A percentile compares a stretch with the other conserved stretches of the same genome.
Evolutionary conservation across 2,797 vertebrate species (phyloP).

Genomic region (Alca torda): DNA sequence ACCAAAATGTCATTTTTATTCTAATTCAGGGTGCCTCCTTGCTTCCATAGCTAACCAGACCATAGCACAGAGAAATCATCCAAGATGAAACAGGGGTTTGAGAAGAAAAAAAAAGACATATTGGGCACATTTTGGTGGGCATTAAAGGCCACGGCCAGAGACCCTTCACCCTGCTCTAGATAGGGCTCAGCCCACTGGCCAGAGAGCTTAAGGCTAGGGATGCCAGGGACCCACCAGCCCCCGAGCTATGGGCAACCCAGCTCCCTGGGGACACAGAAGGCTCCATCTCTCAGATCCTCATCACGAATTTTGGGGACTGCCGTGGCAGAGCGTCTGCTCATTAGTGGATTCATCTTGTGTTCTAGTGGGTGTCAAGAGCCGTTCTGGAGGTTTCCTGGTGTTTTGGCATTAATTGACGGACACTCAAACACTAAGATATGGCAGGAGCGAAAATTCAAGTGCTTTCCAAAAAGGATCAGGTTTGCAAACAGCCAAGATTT

Average conservation of each 20-base stretch:
- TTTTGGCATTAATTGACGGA: conserved; percentile 68
- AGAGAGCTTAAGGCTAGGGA: neutral
- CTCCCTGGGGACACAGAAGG: too few relatives aligned
- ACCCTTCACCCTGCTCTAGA: too few relatives aligned
- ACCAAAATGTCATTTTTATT: neutral
- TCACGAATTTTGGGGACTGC: neutral
- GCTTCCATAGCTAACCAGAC: neutral
- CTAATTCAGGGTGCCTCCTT: neutral
- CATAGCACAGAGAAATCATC: neutral
- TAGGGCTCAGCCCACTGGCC: neutral
- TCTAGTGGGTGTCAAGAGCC: conserved; percentile 51
- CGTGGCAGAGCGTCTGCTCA: conserved; percentile 2
- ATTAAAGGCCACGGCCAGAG: neutral
- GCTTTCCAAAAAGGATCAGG: neutral
- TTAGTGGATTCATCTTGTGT: conserved; percentile 58
- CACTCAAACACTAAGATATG: neutral
- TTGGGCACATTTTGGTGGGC: too few relatives aligned
- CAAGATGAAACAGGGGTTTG: neutral
- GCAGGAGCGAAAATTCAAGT: neutral
- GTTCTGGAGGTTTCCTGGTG: conserved; percentile 22
- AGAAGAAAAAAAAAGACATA: neutral
- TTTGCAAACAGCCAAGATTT: neutral
- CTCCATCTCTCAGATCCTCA: neutral
- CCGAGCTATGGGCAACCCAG: fast-evolving
- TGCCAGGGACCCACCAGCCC: too few relatives aligned